phyloP scores from a whole-genome alignment of 2,888 invertebrate genomes.

The Xylota segnis region DNA sequence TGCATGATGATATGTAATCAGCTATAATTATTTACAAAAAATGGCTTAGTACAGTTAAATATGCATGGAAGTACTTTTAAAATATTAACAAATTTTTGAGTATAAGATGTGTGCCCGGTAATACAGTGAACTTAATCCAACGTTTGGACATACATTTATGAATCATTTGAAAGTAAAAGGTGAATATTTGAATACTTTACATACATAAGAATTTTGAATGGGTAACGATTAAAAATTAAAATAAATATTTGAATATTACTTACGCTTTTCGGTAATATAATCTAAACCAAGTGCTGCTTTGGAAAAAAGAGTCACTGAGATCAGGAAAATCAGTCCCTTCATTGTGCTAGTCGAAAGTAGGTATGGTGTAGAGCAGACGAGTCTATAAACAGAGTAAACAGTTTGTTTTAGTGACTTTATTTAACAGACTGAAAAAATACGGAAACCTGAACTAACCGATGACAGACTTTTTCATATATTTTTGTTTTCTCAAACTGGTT shows the following conservation, averaged over 20 bases:
- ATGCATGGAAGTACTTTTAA: too few species aligned
- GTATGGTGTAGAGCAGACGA: conserved; percentile 27
- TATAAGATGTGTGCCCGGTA: background rate
- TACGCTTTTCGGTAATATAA: conserved; percentile 77
- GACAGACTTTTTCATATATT: conserved; percentile 1
- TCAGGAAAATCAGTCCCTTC: conserved; percentile 1
- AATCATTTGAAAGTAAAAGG: background rate
- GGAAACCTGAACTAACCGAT: conserved; percentile 33
- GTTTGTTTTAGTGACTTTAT: conserved; percentile 9
- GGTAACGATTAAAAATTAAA: background rate
- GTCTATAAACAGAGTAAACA: conserved; percentile 37
- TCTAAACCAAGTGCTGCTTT: conserved; percentile 1
- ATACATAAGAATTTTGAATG: background rate
- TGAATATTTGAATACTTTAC: background rate
- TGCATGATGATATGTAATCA: conserved; percentile 71
- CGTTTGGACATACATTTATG: background rate
- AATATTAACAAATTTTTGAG: background rate
- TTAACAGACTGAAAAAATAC: conserved; percentile 28
- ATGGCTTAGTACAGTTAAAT: too few species aligned
- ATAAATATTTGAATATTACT: conserved; percentile 21
- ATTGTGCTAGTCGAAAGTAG: conserved; percentile 6
- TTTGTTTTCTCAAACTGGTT: conserved; percentile 38
- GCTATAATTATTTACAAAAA: conserved; percentile 55
- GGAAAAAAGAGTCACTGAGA: conserved; percentile 6
- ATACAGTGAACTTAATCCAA: background rate